Evolutionary conservation across 2,113 vertebrate species (phyloP).

Genomic region (Caracal caracal): DNA sequence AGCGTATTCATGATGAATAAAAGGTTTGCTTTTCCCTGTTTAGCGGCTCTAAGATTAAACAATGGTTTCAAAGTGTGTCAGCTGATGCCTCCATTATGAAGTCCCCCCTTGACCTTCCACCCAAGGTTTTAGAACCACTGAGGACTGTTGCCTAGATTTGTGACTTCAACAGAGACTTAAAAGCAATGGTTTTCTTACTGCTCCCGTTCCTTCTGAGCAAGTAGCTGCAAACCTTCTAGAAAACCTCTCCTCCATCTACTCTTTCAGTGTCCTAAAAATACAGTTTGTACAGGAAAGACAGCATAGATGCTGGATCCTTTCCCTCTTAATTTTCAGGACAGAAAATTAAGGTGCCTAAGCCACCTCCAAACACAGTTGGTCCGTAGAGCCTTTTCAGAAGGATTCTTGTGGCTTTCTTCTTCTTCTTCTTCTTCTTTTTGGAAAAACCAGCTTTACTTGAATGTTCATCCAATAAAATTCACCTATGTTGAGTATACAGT

Average conservation of each 20-base stretch:
- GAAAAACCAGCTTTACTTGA: background rate
- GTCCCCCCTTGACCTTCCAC: background rate
- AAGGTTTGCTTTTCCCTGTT: background rate
- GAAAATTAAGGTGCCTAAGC: background rate
- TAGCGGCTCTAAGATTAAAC: background rate
- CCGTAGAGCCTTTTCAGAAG: background rate
- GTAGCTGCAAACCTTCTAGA: background rate
- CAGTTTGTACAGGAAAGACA: background rate
- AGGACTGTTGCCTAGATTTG: background rate
- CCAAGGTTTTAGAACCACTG: background rate
- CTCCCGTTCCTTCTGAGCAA: background rate
- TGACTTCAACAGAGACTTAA: background rate
- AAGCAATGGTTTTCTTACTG: background rate
- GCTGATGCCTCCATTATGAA: background rate
- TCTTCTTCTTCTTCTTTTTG: background rate
- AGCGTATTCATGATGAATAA: background rate
- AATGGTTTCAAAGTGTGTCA: background rate
- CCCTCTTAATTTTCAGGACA: background rate
- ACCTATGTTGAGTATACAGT: background rate
- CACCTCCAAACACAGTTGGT: background rate
- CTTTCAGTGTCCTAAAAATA: background rate
- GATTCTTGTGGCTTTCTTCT: background rate
- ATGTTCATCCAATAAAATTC: background rate
- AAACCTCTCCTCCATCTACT: background rate
- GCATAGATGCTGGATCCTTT: no score